A percentile compares a stretch with the other conserved stretches of the same genome.
phyloP scores from a whole-genome alignment of 1,140 invertebrate genomes.

The Bombus sylvicola region DNA sequence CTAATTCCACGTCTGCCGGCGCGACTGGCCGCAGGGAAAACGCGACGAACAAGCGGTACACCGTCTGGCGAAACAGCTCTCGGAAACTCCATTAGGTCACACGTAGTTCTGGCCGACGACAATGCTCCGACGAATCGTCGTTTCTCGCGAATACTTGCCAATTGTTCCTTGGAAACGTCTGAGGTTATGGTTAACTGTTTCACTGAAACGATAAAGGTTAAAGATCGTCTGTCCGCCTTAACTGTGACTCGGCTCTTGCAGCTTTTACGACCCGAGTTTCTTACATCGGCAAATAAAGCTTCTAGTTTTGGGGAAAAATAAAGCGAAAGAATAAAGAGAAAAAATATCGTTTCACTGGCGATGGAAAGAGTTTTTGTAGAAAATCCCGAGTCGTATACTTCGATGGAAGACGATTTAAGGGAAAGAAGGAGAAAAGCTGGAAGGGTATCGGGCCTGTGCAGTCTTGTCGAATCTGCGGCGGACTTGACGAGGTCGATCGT shows the following conservation, averaged over 20 bases:
- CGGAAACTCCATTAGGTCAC: conserved; percentile 49
- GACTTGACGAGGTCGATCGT: conserved; percentile 47
- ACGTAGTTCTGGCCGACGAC: background rate
- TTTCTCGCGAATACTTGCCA: background rate
- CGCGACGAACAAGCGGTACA: conserved; percentile 14
- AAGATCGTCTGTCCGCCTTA: background rate
- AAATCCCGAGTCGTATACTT: no score
- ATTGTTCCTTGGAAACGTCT: background rate
- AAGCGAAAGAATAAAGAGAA: no score
- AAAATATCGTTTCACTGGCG: no score
- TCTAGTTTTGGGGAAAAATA: background rate
- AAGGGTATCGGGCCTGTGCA: background rate
- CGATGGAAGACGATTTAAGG: no score
- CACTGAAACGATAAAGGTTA: background rate
- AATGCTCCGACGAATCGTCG: background rate
- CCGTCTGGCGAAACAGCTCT: conserved; percentile 8
- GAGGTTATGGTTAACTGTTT: background rate
- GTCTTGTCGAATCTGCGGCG: conserved; percentile 49
- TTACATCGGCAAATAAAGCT: background rate
- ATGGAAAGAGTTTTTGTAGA: no score
- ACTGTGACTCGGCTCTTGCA: no score
- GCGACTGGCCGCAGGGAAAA: conserved; percentile 27
- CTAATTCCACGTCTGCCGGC: conserved; percentile 55
- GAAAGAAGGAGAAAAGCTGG: background rate
- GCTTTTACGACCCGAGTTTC: background rate